These are phyloP conservation scores for Sceloporus tristichus DNA, from an alignment of 2,113 vertebrate species.

Conservation along the genomic window DNA sequence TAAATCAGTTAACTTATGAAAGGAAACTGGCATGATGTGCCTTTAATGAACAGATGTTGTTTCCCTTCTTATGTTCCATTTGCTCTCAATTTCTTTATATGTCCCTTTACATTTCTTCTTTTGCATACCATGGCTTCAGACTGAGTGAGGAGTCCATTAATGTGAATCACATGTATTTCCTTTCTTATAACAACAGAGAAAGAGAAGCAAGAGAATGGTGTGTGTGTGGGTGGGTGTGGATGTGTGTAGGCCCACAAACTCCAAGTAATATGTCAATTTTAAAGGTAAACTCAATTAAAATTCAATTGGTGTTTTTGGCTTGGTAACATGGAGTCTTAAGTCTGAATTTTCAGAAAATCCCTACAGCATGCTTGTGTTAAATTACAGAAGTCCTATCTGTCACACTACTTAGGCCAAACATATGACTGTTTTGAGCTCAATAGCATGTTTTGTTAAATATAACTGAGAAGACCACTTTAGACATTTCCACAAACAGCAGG, in stretches of 20 bases:
- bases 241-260: not conserved
- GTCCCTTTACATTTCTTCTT: not conserved
- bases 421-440: conserved; percentile 34
- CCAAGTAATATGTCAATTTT: not conserved
- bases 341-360: not conserved
- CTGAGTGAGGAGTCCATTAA: not conserved
- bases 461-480: not conserved
- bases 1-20: conserved; percentile 20
- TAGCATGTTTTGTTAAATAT: conserved; percentile 41
- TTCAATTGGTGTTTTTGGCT: conserved; percentile 25
- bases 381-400: conserved; percentile 39
- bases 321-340: conserved; percentile 46
- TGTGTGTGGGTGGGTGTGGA: conserved; percentile 1
- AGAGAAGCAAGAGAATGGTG: not conserved
- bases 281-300: conserved; percentile 24
- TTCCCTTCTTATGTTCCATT: not conserved
- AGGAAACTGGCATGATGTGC: not conserved
- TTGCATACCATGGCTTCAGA: not conserved
- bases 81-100: not conserved
- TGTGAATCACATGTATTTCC: not conserved
- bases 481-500: not conserved
- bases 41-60: conserved; percentile 17
- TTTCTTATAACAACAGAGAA: not conserved
- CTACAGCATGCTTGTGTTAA: not conserved
- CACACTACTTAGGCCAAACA: conserved; percentile 10